Percentiles rank a stretch among this genome's conserved stretches.
Evolutionary conservation across 2,888 invertebrate species (phyloP).

Genomic region (Eudasyphora cyanicolor): DNA sequence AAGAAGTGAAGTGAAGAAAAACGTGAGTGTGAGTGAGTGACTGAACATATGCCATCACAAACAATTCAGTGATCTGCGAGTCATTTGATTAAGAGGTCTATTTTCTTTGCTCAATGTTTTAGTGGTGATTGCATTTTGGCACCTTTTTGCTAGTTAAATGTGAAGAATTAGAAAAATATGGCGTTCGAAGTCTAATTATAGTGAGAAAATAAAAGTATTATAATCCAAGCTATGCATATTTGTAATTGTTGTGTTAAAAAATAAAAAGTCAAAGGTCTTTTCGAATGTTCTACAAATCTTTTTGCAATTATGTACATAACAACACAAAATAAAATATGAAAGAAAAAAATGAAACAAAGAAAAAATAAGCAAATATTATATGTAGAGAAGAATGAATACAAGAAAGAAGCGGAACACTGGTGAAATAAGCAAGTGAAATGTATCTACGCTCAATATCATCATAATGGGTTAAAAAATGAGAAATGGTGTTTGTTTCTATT

Average conservation of each 20-base stretch:
- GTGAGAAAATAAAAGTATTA: conserved; percentile 16
- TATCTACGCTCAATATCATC: neutral
- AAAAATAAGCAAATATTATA: conserved; percentile 21
- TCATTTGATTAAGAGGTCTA: conserved; percentile 40
- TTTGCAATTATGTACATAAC: neutral
- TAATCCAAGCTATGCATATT: neutral
- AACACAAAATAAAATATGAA: neutral
- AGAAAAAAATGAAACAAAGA: conserved; percentile 36
- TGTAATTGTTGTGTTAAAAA: neutral
- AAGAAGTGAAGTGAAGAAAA: conserved; percentile 49
- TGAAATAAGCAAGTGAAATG: neutral
- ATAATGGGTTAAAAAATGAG: conserved; percentile 31
- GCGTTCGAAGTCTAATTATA: neutral
- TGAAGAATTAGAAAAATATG: neutral
- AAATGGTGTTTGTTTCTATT: conserved; percentile 26
- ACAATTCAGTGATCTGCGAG: conserved; percentile 56
- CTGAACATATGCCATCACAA: conserved; percentile 44
- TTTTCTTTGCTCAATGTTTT: conserved; percentile 10
- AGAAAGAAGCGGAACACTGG: neutral
- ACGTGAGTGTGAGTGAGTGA: conserved; percentile 15
- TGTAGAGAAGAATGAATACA: conserved; percentile 15
- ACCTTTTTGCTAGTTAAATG: neutral
- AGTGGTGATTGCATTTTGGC: neutral
- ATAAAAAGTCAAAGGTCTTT: conserved; percentile 24
- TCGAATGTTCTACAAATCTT: conserved; percentile 44